A percentile compares a stretch with the other conserved stretches of the same genome.
phyloP scores from a whole-genome alignment of 1,140 invertebrate species.

The Hypsibius dujardini region DNA sequence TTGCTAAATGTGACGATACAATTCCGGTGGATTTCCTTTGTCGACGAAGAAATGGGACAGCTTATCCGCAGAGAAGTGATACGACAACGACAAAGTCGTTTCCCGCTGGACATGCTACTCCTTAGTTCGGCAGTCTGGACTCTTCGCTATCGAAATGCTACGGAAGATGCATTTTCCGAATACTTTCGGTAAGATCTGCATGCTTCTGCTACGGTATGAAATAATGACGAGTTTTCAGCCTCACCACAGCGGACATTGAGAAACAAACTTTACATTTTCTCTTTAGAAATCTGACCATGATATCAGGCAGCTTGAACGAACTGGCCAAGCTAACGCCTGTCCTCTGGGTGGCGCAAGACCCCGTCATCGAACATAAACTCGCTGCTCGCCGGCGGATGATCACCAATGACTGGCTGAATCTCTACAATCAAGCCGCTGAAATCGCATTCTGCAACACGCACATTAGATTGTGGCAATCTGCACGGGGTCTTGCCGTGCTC shows the following conservation, averaged over 20 bases:
- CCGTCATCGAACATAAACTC: not conserved
- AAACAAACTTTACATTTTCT: not conserved
- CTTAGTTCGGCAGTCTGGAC: not conserved
- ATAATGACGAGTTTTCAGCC: no score
- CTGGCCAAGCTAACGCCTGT: not conserved
- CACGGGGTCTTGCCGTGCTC: not conserved
- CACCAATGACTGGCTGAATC: not conserved
- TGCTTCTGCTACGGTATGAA: no score
- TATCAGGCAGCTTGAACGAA: not conserved
- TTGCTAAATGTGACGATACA: not conserved
- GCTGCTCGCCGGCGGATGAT: not conserved
- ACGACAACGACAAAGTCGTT: not conserved
- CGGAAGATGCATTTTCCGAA: no score
- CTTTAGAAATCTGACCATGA: not conserved
- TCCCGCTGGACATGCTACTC: not conserved
- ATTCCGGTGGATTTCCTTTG: not conserved
- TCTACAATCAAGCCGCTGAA: not conserved
- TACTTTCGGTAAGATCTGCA: no score
- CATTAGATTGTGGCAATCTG: not conserved
- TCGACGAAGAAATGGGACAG: not conserved
- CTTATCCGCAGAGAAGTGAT: not conserved
- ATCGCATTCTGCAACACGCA: not conserved
- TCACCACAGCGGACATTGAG: no score
- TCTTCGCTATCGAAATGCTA: constrained; percentile 2
- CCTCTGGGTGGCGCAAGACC: constrained; percentile 7